phyloP scores from a whole-genome alignment of 2,888 invertebrate species.

The Cheilosia grossa region DNA sequence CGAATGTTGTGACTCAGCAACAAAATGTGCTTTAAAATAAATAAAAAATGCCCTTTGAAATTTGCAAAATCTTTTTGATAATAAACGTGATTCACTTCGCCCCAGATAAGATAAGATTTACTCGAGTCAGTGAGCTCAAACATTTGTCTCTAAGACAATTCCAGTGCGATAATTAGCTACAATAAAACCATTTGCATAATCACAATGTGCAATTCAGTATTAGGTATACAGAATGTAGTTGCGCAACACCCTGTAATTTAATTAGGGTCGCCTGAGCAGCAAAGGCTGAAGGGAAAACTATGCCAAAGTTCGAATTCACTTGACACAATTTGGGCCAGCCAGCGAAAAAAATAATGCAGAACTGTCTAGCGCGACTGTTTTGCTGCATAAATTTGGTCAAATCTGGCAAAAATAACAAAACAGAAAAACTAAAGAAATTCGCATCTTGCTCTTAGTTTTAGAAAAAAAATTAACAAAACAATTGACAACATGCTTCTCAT shows the following conservation, averaged over 20 bases:
- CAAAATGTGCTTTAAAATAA: constrained; percentile 1
- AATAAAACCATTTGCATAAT: constrained; percentile 16
- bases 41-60: not conserved
- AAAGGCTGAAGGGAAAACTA: not conserved
- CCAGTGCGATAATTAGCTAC: constrained; percentile 18
- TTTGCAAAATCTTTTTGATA: constrained; percentile 14
- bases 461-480: constrained; percentile 4
- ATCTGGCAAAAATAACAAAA: not conserved
- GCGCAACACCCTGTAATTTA: constrained; percentile 12
- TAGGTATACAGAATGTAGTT: not conserved
- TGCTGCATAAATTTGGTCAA: constrained; percentile 4
- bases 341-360: not conserved
- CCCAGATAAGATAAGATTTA: constrained; percentile 35
- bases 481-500: constrained; percentile 1
- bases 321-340: constrained; percentile 31
- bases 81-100: constrained; percentile 15
- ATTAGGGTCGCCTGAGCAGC: not conserved
- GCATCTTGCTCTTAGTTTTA: constrained; percentile 23
- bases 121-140: constrained; percentile 4
- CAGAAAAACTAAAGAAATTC: constrained; percentile 6
- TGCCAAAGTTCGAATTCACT: constrained; percentile 37
- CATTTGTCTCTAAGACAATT: constrained; percentile 3
- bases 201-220: not conserved
- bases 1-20: constrained; percentile 25
- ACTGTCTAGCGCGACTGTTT: not conserved